Conservation (phyloP, 1,140 invertebrate genomes). For the Steinernema feltiae region DNA sequence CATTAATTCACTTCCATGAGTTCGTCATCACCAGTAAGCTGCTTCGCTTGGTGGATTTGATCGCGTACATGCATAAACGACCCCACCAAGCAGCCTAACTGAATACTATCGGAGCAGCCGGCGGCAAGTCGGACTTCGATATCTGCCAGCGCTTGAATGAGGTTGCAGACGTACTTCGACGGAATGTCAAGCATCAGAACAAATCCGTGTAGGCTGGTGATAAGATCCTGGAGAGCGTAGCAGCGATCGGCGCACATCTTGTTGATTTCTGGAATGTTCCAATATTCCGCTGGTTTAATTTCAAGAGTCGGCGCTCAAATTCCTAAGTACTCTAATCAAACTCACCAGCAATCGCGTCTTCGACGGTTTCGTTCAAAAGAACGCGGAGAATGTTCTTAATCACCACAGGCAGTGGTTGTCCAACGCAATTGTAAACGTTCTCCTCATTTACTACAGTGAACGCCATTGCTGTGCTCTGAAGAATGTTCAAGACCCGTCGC, state of each 20-base stretch:
- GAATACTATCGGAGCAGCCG: constrained; percentile 47
- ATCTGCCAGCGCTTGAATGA: constrained; percentile 37
- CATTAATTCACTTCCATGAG: neutral
- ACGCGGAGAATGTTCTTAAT: constrained; percentile 65
- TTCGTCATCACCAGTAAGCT: neutral
- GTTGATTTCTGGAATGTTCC: constrained; percentile 44
- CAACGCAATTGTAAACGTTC: constrained; percentile 90
- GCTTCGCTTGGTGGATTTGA: neutral
- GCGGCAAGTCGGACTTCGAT: constrained; percentile 41
- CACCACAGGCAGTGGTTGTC: constrained; percentile 82
- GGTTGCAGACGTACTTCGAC: constrained; percentile 22
- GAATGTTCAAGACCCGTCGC: constrained; percentile 88
- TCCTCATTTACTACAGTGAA: constrained; percentile 78
- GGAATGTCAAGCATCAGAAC: constrained; percentile 40
- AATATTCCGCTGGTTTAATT: no score
- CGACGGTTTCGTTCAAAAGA: constrained; percentile 48
- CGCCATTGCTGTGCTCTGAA: constrained; percentile 83
- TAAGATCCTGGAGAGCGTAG: constrained; percentile 45
- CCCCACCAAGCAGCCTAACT: constrained; percentile 24
- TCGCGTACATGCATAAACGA: constrained; percentile 17
- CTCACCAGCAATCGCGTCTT: constrained; percentile 33
- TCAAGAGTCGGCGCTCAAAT: no score
- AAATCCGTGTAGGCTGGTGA: constrained; percentile 43
- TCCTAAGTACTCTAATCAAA: constrained; percentile 15
- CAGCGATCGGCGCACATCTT: constrained; percentile 33